Percentiles rank a stretch among this genome's conserved stretches.
Conservation (phyloP, 2,888 invertebrate species). For the Noctuana brunneofusca region DNA sequence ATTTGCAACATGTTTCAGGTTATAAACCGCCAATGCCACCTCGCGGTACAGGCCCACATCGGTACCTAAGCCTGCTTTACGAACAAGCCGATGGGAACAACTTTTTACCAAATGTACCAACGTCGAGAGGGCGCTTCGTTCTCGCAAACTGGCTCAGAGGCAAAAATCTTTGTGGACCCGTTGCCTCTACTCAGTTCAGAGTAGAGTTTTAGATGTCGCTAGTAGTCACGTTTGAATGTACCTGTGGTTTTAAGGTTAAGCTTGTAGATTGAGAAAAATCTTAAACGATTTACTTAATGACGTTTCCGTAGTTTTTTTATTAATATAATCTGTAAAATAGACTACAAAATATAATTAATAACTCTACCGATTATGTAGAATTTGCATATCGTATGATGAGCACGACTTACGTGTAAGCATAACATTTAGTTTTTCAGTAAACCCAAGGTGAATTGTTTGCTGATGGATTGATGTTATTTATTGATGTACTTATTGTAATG, state of each 20-base stretch:
- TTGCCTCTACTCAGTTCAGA: constrained; percentile 68
- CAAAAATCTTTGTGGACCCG: constrained; percentile 71
- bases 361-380: too few species aligned
- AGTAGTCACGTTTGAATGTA: constrained; percentile 15
- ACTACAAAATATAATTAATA: too few species aligned
- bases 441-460: too few species aligned
- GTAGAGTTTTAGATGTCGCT: constrained; percentile 68
- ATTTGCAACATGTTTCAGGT: constrained; percentile 47
- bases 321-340: too few species aligned
- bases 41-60: constrained; percentile 71
- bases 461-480: too few species aligned
- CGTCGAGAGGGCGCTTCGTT: constrained; percentile 60
- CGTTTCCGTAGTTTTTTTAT: background rate
- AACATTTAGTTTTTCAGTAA: too few species aligned
- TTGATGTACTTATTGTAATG: too few species aligned
- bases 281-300: too few species aligned
- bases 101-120: constrained; percentile 66
- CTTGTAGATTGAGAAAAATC: too few species aligned
- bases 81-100: constrained; percentile 75
- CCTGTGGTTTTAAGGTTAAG: too few species aligned
- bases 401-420: too few species aligned
- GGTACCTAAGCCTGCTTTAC: constrained; percentile 70
- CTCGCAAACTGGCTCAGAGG: constrained; percentile 70
- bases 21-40: constrained; percentile 77
- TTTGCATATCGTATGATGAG: too few species aligned